phyloP scores from a whole-genome alignment of 1,140 invertebrate species.

The Sarcophaga peregrina region DNA sequence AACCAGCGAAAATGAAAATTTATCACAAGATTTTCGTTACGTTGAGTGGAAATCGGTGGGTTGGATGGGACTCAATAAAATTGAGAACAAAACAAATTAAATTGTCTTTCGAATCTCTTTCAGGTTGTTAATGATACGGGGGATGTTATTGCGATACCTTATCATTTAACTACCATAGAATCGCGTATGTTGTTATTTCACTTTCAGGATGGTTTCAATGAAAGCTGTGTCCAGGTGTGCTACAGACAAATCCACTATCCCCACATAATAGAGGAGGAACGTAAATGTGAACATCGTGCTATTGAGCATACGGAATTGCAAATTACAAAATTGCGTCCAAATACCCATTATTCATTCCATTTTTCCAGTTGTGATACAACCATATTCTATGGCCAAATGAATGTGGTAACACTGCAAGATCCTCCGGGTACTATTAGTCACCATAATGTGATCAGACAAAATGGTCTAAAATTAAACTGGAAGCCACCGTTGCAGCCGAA shows the following conservation, averaged over 20 bases:
- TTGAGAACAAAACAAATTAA: background rate
- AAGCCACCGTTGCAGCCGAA: conserved; percentile 60
- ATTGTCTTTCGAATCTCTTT: background rate
- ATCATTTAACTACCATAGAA: conserved; percentile 57
- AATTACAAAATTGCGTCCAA: conserved; percentile 54
- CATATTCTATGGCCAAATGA: conserved; percentile 60
- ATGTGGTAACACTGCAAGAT: conserved; percentile 59
- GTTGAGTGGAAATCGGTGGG: conserved; percentile 66
- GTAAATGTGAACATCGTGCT: conserved; percentile 55
- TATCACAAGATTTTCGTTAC: conserved; percentile 63
- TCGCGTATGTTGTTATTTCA: conserved; percentile 58
- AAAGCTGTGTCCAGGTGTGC: conserved; percentile 60
- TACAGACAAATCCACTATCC: conserved; percentile 54
- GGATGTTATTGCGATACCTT: conserved; percentile 58
- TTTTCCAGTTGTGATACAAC: conserved; percentile 60
- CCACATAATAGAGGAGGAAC: conserved; percentile 51
- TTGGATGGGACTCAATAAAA: conserved; percentile 31
- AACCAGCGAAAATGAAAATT: conserved; percentile 59
- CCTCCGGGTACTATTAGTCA: conserved; percentile 62
- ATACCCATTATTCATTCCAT: conserved; percentile 55
- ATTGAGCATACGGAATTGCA: conserved; percentile 57
- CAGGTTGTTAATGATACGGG: conserved; percentile 63
- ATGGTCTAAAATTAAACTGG: conserved; percentile 60
- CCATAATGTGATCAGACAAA: conserved; percentile 52
- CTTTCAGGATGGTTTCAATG: conserved; percentile 60